These are phyloP conservation scores for Rhodinocichla rosea DNA, from an alignment of 2,113 vertebrate species.

Conservation along the genomic window DNA sequence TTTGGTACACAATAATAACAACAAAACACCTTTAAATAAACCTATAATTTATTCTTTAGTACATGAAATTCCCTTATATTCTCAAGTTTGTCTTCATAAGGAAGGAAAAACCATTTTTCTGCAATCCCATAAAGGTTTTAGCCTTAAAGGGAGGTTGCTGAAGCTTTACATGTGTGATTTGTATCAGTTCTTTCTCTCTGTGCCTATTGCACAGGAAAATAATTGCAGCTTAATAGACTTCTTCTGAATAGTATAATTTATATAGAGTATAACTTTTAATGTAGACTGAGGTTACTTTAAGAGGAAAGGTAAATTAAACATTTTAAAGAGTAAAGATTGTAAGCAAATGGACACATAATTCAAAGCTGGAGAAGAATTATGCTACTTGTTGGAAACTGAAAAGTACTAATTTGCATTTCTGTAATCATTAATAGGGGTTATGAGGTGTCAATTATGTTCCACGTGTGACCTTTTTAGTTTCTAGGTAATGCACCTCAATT, in stretches of 20 bases:
- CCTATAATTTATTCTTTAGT: not conserved
- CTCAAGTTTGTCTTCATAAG: not conserved
- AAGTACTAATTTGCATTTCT: constrained; percentile 69
- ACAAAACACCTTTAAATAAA: not conserved
- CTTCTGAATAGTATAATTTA: not conserved
- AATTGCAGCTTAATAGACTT: constrained; percentile 29
- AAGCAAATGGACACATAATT: constrained; percentile 63
- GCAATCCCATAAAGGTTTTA: not conserved
- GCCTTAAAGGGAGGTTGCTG: not conserved
- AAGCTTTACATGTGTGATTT: not conserved
- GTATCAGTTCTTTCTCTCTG: not conserved
- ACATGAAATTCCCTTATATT: not conserved
- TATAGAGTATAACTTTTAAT: not conserved
- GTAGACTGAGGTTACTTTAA: not conserved
- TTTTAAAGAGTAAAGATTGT: constrained; percentile 56
- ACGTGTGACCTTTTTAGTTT: constrained; percentile 71
- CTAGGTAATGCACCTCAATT: constrained; percentile 71
- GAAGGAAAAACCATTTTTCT: not conserved
- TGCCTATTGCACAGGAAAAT: not conserved
- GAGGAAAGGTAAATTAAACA: constrained; percentile 42
- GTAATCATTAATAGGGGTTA: constrained; percentile 69
- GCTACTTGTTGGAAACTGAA: constrained; percentile 31
- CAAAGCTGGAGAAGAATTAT: constrained; percentile 47
- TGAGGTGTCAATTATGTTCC: constrained; percentile 69
- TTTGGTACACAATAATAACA: not conserved